phyloP scores from a whole-genome alignment of 1,140 invertebrate species.

The honey bee (Apis mellifera) region Amel_HAv3.1 CM009931.2:21326001-21326500 shows the following conservation, averaged over 20 bases:
- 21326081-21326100: constrained; percentile 10
- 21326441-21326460: too few relatives aligned
- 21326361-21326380: too few relatives aligned
- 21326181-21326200: background rate
- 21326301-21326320: too few relatives aligned
- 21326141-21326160: background rate
- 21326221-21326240: background rate
- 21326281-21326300: background rate
- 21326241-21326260: background rate
- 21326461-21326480: too few relatives aligned
- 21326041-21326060: constrained; percentile 40
- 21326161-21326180: background rate
- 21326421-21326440: too few relatives aligned
- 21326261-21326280: background rate
- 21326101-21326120: background rate
- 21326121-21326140: background rate
- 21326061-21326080: constrained; percentile 24
- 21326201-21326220: background rate
- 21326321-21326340: too few relatives aligned
- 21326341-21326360: too few relatives aligned
- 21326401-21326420: too few relatives aligned
- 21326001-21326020: constrained; percentile 40
- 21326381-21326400: too few relatives aligned
- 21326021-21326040: constrained; percentile 15
- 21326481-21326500: too few relatives aligned